Conservation (phyloP, 2,797 vertebrate genomes). For the Cichlasoma orientale region DNA sequence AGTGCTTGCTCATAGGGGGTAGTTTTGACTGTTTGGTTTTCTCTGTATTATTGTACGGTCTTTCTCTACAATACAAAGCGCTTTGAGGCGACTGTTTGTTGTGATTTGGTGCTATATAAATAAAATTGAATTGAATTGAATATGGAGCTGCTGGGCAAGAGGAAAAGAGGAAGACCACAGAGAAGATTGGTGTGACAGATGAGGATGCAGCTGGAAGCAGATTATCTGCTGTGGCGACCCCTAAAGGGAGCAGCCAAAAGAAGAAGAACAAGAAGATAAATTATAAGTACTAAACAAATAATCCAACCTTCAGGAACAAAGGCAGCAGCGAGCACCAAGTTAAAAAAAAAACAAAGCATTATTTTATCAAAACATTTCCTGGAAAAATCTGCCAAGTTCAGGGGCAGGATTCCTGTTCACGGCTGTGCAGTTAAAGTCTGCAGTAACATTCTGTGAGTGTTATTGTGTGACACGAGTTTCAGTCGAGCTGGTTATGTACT, state of each 20-base stretch:
- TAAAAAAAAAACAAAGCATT: background rate
- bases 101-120: too few relatives aligned
- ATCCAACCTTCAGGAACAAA: background rate
- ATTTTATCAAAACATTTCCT: background rate
- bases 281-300: background rate
- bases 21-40: too few relatives aligned
- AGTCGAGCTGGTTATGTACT: background rate
- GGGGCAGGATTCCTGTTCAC: background rate
- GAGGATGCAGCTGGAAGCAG: background rate
- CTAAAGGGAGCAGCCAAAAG: background rate
- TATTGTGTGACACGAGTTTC: background rate
- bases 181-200: background rate
- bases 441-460: background rate
- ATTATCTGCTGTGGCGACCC: background rate
- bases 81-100: too few relatives aligned
- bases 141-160: too few relatives aligned
- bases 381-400: background rate
- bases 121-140: too few relatives aligned
- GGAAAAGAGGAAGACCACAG: background rate
- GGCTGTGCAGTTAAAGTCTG: background rate
- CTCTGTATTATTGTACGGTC: too few relatives aligned
- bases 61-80: too few relatives aligned
- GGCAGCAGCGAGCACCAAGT: background rate
- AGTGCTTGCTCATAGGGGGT: too few relatives aligned
- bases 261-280: background rate